Conservation (phyloP, 2,113 vertebrate species). For the Toxotes chatareus region DNA sequence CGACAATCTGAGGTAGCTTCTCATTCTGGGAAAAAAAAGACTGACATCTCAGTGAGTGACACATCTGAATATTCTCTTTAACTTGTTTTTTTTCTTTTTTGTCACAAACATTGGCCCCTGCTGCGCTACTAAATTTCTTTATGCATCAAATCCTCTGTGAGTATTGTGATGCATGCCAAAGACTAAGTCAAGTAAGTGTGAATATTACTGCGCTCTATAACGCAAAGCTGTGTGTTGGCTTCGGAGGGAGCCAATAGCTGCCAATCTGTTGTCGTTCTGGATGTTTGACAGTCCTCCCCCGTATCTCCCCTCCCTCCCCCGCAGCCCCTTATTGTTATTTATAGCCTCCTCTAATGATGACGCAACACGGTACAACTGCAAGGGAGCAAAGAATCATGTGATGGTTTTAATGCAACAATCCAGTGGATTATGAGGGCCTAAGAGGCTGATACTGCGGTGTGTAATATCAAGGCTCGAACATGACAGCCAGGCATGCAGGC, state of each 20-base stretch:
- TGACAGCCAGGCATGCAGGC: constrained; percentile 39
- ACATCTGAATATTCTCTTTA: constrained; percentile 54
- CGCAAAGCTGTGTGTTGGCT: constrained; percentile 33
- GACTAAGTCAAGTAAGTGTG: constrained; percentile 51
- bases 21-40: constrained; percentile 30
- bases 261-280: constrained; percentile 52
- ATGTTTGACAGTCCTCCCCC: constrained; percentile 43
- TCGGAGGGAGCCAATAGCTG: constrained; percentile 46
- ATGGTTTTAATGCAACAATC: constrained; percentile 73
- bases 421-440: constrained; percentile 70
- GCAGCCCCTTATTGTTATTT: constrained; percentile 67
- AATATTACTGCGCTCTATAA: constrained; percentile 46
- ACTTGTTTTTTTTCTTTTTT: constrained; percentile 49
- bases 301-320: constrained; percentile 35
- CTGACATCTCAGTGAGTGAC: constrained; percentile 55
- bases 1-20: constrained; percentile 42
- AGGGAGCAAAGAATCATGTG: constrained; percentile 67
- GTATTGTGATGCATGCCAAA: constrained; percentile 45
- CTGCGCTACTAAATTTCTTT: constrained; percentile 47
- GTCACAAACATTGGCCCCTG: constrained; percentile 50
- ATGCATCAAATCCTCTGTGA: constrained; percentile 58
- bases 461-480: constrained; percentile 59
- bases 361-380: constrained; percentile 65
- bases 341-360: constrained; percentile 73
- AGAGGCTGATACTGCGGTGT: constrained; percentile 61